phyloP scores from a whole-genome alignment of 2,888 invertebrate species.

The Macaria liturata region DNA sequence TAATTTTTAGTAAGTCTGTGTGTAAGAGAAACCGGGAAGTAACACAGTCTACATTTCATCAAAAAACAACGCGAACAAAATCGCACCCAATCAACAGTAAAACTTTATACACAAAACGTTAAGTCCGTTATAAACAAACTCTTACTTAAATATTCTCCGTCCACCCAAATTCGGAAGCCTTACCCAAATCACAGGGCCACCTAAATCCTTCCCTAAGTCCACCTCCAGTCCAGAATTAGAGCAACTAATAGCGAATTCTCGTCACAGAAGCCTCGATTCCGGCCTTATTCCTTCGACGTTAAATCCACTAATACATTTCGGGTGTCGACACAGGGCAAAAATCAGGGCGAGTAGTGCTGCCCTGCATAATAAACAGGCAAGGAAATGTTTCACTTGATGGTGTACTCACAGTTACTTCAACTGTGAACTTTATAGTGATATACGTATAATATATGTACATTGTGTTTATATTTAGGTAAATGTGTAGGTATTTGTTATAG shows the following conservation, averaged over 20 bases:
- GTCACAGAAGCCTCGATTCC: conserved; percentile 60
- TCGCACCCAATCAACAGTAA: no score
- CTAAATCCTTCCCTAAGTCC: conserved; percentile 32
- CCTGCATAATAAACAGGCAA: conserved; percentile 75
- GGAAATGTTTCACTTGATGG: conserved; percentile 40
- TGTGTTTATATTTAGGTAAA: no score
- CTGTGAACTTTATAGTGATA: conserved; percentile 11
- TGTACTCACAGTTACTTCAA: conserved; percentile 33
- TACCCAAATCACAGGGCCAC: conserved; percentile 21
- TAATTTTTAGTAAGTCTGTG: no score
- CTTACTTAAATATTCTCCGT: conserved; percentile 7
- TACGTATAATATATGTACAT: no score
- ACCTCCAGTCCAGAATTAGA: conserved; percentile 33
- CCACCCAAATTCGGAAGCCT: conserved; percentile 6
- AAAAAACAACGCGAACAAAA: no score
- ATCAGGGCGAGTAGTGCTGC: conserved; percentile 68
- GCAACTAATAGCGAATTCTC: conserved; percentile 64
- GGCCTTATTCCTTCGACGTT: conserved; percentile 68
- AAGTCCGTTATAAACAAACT: neutral
- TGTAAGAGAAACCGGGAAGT: no score
- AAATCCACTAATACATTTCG: conserved; percentile 79
- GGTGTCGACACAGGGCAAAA: conserved; percentile 76
- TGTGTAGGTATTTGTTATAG: no score
- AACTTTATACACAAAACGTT: no score
- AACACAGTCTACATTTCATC: no score